Percentiles rank a stretch among this genome's conserved stretches.
phyloP scores from a whole-genome alignment of 2,797 vertebrate species.

The Furcifer pardalis region DNA sequence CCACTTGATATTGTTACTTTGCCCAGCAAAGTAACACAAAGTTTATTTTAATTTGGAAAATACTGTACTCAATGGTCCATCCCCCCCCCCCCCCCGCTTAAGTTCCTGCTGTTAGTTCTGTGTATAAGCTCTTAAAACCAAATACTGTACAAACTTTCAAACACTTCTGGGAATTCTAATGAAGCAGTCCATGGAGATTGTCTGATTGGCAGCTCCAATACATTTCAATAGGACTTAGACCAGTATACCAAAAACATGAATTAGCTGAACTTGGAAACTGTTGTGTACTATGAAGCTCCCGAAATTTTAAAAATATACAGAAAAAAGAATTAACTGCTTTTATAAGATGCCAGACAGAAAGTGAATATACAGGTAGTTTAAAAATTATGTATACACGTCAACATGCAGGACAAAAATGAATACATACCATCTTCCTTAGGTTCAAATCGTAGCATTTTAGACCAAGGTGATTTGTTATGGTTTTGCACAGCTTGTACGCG shows the following conservation, averaged over 20 bases:
- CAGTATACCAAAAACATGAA: not conserved
- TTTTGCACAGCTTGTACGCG: conserved; percentile 60
- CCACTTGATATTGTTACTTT: not conserved
- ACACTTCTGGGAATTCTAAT: not conserved
- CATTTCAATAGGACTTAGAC: not conserved
- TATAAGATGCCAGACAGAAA: not conserved
- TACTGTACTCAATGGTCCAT: not conserved
- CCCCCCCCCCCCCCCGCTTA: not conserved
- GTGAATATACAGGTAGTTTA: not conserved
- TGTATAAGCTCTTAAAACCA: not conserved
- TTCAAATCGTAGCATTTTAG: conserved; percentile 59
- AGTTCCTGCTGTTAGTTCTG: not conserved
- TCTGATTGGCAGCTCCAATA: not conserved
- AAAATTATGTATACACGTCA: not conserved
- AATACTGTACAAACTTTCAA: no score
- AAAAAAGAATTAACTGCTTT: not conserved
- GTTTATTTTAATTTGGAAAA: not conserved
- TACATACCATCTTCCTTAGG: conserved; percentile 60
- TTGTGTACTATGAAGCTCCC: not conserved
- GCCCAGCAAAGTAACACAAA: not conserved
- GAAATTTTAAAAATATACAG: not conserved
- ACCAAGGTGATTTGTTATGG: conserved; percentile 59
- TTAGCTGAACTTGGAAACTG: not conserved
- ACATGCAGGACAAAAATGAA: no score
- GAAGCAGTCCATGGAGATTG: not conserved